Percentiles rank a stretch among this genome's conserved stretches.
phyloP scores from a whole-genome alignment of 2,797 vertebrate species.

The Botia almorhae region DNA sequence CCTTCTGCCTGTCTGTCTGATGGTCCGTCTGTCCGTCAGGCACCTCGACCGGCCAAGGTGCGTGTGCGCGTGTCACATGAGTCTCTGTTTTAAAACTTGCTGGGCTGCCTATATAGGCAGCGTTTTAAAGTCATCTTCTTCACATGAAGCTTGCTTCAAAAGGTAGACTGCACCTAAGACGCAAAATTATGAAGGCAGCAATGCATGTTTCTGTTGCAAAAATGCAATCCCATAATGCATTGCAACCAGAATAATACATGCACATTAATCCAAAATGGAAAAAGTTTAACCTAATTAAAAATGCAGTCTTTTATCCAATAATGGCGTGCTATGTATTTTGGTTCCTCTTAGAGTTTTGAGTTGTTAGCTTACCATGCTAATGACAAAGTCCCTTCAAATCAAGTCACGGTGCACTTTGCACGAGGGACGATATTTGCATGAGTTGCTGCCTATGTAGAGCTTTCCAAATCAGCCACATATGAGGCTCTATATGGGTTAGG shows the following conservation, averaged over 20 bases:
- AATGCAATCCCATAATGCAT: background rate
- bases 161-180: background rate
- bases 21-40: slow-evolving; percentile 57
- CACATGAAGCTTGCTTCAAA: background rate
- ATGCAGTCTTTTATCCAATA: background rate
- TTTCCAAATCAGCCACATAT: too few species aligned
- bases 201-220: background rate
- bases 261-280: too few species aligned
- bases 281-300: too few species aligned
- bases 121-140: background rate
- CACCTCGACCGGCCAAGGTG: slow-evolving; percentile 5
- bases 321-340: too few species aligned
- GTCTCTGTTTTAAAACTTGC: background rate
- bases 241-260: background rate
- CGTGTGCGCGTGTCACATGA: slow-evolving; percentile 10
- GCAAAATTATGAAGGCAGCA: background rate
- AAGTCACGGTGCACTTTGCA: too few species aligned
- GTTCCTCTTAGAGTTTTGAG: too few species aligned
- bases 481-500: too few species aligned
- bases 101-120: background rate
- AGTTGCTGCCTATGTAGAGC: too few species aligned
- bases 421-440: too few species aligned
- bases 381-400: too few species aligned
- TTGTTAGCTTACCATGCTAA: too few species aligned
- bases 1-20: slow-evolving; percentile 68